Evolutionary conservation across 2,113 vertebrate species (phyloP).

Genomic region (Hypocryptadius cinnamomeus): DNA sequence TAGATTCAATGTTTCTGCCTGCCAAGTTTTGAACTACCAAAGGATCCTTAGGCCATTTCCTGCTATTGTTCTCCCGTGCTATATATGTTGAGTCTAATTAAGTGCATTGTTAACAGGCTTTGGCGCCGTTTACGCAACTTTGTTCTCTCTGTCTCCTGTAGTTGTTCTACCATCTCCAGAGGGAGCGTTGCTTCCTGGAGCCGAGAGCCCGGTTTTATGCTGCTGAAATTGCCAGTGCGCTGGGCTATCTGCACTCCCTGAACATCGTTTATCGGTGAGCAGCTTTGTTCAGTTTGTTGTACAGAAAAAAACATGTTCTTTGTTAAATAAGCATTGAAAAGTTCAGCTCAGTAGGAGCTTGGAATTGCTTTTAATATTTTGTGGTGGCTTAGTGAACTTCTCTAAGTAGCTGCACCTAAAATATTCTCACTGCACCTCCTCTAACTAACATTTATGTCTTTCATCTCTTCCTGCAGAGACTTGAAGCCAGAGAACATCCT

Average conservation of each 20-base stretch:
- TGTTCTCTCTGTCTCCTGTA: slow-evolving; percentile 67
- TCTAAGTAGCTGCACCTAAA: neutral
- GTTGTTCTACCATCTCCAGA: slow-evolving; percentile 98
- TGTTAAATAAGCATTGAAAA: neutral
- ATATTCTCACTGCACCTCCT: neutral
- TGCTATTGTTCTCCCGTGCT: slow-evolving; percentile 59
- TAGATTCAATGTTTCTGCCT: slow-evolving; percentile 66
- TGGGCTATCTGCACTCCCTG: slow-evolving; percentile 95
- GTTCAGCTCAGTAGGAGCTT: neutral
- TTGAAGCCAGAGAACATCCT: slow-evolving; percentile 98
- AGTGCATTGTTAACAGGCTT: slow-evolving; percentile 48
- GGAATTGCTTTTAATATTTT: neutral
- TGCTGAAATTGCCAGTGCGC: slow-evolving; percentile 94
- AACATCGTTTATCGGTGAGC: slow-evolving; percentile 93
- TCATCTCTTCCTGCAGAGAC: slow-evolving; percentile 69
- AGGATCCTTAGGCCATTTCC: slow-evolving; percentile 60
- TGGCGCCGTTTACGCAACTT: slow-evolving; percentile 11
- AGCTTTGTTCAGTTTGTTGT: neutral
- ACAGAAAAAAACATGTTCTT: neutral
- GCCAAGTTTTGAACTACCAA: slow-evolving; percentile 40
- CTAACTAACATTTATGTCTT: neutral
- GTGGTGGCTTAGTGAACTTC: neutral
- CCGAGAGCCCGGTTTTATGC: slow-evolving; percentile 93
- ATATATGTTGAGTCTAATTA: slow-evolving; percentile 58
- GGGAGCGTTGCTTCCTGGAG: slow-evolving; percentile 96